Percentiles rank a stretch among this genome's conserved stretches.
phyloP scores from a whole-genome alignment of 2,888 invertebrate genomes.

The Leptogaster cylindrica region DNA sequence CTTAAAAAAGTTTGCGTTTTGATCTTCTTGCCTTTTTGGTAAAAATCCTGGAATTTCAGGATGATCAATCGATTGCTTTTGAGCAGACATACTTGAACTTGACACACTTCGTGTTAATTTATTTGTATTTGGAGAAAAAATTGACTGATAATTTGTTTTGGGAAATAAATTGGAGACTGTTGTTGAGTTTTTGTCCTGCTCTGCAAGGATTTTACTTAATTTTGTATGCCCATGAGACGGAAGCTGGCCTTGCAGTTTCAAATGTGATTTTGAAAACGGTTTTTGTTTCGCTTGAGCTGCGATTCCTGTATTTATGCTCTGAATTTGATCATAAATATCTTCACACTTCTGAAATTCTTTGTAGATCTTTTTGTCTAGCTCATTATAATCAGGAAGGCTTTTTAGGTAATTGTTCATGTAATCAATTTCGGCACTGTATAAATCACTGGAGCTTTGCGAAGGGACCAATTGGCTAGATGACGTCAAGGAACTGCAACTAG shows the following conservation, averaged over 20 bases:
- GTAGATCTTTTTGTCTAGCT: slow-evolving; percentile 60
- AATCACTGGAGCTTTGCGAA: slow-evolving; percentile 49
- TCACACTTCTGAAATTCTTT: slow-evolving; percentile 62
- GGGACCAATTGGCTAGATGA: background rate
- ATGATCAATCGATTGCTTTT: slow-evolving; percentile 47
- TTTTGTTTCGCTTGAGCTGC: too few species aligned
- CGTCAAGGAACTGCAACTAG: background rate
- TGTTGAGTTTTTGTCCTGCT: background rate
- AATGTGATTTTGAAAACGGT: slow-evolving; percentile 56
- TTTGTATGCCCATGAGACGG: background rate
- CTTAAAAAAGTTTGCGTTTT: background rate
- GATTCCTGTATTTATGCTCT: slow-evolving; percentile 49
- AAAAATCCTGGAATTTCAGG: slow-evolving; percentile 47
- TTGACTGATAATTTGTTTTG: slow-evolving; percentile 55
- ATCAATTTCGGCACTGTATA: slow-evolving; percentile 62
- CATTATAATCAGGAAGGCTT: slow-evolving; percentile 61
- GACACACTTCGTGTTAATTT: slow-evolving; percentile 59
- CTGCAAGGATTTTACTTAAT: background rate
- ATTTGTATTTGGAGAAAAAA: slow-evolving; percentile 49
- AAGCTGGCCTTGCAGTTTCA: slow-evolving; percentile 44
- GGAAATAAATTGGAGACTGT: background rate
- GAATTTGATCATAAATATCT: slow-evolving; percentile 59
- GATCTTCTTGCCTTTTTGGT: slow-evolving; percentile 37
- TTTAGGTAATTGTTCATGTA: slow-evolving; percentile 63
- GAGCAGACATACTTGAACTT: slow-evolving; percentile 55